phyloP scores from a whole-genome alignment of 2,888 invertebrate species.

The Sinodicranocentrus sp. region DNA sequence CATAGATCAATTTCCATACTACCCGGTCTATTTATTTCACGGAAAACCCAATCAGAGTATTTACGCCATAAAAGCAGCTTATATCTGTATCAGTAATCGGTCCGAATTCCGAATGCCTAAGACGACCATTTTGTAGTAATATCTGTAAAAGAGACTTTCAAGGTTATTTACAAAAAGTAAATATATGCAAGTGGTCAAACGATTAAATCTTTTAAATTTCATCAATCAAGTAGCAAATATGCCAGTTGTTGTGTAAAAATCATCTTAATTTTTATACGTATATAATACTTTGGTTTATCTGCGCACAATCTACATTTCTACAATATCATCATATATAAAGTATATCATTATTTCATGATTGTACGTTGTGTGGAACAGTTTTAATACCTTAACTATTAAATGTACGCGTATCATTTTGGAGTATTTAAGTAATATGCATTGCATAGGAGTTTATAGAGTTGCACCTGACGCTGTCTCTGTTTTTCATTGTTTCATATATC shows the following conservation, averaged over 20 bases:
- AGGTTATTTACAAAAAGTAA: too few species aligned
- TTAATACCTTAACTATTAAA: background rate
- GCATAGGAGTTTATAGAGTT: constrained; percentile 1
- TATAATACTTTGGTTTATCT: background rate
- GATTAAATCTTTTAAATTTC: background rate
- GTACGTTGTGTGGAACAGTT: constrained; percentile 13
- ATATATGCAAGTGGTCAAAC: background rate
- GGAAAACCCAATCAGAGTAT: too few species aligned
- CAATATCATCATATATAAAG: constrained; percentile 3
- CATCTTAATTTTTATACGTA: background rate
- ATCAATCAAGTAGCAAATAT: background rate
- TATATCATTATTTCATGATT: constrained; percentile 2
- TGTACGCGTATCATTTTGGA: background rate
- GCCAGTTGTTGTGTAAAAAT: background rate
- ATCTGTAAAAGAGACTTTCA: too few species aligned
- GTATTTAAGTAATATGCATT: background rate
- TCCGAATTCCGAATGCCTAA: too few species aligned
- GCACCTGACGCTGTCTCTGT: background rate
- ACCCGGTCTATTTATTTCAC: too few species aligned
- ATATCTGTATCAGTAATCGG: too few species aligned
- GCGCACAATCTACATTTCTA: background rate
- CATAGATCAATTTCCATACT: too few species aligned
- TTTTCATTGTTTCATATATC: background rate
- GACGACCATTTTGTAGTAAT: too few species aligned
- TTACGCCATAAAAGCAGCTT: too few species aligned